A percentile compares a stretch with the other conserved stretches of the same genome.
Conservation (phyloP, 1,140 invertebrate species). For the Gryllus bimaculatus region DNA sequence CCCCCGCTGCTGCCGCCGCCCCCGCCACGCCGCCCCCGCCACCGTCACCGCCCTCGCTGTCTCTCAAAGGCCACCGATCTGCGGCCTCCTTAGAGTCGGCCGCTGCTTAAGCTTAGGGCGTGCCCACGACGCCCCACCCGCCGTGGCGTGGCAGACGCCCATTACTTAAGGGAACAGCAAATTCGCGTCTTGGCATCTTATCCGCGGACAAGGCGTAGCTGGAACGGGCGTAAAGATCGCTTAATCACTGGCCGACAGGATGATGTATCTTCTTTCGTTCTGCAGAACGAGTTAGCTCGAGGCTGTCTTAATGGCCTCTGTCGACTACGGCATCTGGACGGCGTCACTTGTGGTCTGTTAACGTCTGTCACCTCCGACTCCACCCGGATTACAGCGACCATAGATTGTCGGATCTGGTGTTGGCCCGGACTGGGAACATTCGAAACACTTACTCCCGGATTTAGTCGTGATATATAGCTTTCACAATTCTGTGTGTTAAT, state of each 20-base stretch:
- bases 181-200: conserved; percentile 1
- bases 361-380: background rate
- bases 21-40: too few species aligned
- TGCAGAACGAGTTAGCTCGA: background rate
- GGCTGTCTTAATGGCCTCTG: background rate
- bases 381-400: too few species aligned
- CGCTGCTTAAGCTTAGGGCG: background rate
- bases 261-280: background rate
- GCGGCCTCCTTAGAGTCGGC: background rate
- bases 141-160: background rate
- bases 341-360: background rate
- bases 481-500: too few species aligned
- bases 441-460: too few species aligned
- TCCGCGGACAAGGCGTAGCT: background rate
- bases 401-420: too few species aligned
- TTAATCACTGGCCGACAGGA: background rate
- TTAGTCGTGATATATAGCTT: too few species aligned
- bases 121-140: background rate
- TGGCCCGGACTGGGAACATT: too few species aligned
- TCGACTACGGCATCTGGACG: background rate
- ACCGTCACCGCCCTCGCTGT: background rate
- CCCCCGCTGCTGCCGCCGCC: background rate
- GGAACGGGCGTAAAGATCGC: conserved; percentile 2
- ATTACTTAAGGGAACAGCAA: background rate
- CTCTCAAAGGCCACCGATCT: background rate